Percentiles rank a stretch among this genome's conserved stretches.
phyloP scores from a whole-genome alignment of 2,113 vertebrate genomes.

The Peucedramus taeniatus region DNA sequence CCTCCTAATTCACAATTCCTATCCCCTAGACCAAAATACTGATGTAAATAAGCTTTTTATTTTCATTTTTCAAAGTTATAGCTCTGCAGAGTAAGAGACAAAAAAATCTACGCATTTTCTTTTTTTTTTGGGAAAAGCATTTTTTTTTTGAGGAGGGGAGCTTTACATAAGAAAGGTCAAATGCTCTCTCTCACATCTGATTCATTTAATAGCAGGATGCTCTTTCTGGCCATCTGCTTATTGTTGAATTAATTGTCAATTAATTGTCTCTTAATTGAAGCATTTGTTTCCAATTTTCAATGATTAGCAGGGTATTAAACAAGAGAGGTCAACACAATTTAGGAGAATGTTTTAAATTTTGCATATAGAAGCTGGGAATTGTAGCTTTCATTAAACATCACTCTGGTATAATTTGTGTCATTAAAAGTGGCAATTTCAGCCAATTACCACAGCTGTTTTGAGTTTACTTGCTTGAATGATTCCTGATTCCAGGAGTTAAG shows the following conservation, averaged over 20 bases:
- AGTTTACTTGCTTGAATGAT: constrained; percentile 50
- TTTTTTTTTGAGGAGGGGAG: background rate
- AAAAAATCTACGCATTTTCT: background rate
- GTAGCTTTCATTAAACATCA: constrained; percentile 66
- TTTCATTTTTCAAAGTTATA: constrained; percentile 63
- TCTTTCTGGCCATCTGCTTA: constrained; percentile 68
- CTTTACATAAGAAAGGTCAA: constrained; percentile 33
- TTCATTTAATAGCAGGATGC: constrained; percentile 58
- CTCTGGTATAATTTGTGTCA: constrained; percentile 63
- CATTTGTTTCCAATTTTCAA: constrained; percentile 59
- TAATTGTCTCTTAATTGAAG: constrained; percentile 69
- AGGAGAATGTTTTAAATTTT: constrained; percentile 56
- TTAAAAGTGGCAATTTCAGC: constrained; percentile 69
- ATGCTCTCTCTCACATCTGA: constrained; percentile 26
- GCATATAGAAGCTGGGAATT: constrained; percentile 54
- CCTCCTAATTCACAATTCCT: constrained; percentile 11
- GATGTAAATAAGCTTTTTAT: constrained; percentile 60
- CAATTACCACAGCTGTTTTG: constrained; percentile 65
- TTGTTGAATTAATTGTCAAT: constrained; percentile 68
- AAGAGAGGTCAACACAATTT: constrained; percentile 60
- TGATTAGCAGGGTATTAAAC: constrained; percentile 64
- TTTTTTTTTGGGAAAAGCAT: background rate
- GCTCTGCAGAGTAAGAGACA: background rate
- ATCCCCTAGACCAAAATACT: constrained; percentile 42
- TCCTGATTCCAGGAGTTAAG: constrained; percentile 22